These are phyloP conservation scores for Trialeurodes vaporariorum DNA, from an alignment of 1,140 invertebrate genomes.

Conservation along the genomic window DNA sequence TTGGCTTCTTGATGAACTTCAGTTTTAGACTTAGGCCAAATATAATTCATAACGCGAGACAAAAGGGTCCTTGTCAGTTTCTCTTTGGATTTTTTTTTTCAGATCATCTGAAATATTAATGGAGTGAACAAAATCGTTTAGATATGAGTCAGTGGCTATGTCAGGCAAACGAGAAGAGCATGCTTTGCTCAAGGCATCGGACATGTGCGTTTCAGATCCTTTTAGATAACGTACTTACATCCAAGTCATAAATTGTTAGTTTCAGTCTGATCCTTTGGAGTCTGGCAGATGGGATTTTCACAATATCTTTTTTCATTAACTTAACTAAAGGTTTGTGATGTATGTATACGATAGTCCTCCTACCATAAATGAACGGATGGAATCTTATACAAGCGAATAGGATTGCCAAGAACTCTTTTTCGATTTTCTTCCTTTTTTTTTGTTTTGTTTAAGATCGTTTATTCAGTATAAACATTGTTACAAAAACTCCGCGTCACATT, in stretches of 20 bases:
- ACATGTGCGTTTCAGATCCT: conserved; percentile 9
- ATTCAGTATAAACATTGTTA: too few relatives aligned
- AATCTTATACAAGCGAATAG: conserved; percentile 27
- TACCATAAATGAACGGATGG: conserved; percentile 28
- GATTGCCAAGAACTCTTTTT: conserved; percentile 30
- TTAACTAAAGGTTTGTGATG: conserved; percentile 33
- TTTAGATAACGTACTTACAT: conserved; percentile 24
- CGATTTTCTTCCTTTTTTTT: too few relatives aligned
- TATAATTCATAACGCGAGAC: conserved; percentile 14
- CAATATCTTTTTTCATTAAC: conserved; percentile 24
- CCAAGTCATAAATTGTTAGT: conserved; percentile 24
- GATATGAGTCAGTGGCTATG: conserved; percentile 7
- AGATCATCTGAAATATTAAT: conserved; percentile 15
- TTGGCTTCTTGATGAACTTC: neutral
- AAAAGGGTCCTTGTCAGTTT: conserved; percentile 16
- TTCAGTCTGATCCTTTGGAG: conserved; percentile 34
- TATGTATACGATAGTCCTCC: conserved; percentile 24
- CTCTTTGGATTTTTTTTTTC: conserved; percentile 19
- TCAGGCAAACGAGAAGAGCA: conserved; percentile 13
- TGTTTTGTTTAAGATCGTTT: too few relatives aligned
- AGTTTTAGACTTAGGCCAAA: conserved; percentile 6
- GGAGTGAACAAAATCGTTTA: conserved; percentile 17
- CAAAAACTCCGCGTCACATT: too few relatives aligned
- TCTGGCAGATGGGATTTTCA: conserved; percentile 23
- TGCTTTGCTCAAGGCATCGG: conserved; percentile 17